Evolutionary conservation across 2,888 invertebrate species (phyloP), one percentile per base, ranked within the genome.

Genomic region (Heliconius cydno): DNA sequence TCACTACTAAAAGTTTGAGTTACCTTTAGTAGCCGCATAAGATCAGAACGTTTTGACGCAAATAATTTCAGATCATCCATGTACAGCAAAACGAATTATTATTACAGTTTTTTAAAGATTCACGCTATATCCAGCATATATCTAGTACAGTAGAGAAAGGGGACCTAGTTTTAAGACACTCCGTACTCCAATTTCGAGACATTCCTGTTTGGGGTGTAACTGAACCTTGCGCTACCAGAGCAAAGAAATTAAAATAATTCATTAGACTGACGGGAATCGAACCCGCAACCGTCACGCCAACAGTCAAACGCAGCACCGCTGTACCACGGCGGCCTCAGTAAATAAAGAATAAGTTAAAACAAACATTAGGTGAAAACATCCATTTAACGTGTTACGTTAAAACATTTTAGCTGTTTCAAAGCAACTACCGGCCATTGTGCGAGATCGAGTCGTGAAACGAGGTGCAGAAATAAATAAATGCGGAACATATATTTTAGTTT

Each of bases 271-370:
- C 3, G 57, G 57, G n/a, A n/a, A 57, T 57, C 9, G 57, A 57
- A n/a, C 22, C 57, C 22, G 22, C 57, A 7, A 22, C 9, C 15
- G 6, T 46, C 5, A 46, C 46, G 46, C 46, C 6, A 46, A 46
- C 15, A 46, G 15, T 46, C 46, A 52, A 52, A 52, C 52, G 6
- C n/a, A n/a, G 10, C n/a, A n/a, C 3, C 10, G n/a, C 4, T 60
- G n/a, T 10, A 10, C n/a, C n/a, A 60, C 3, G 60, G 10, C n/a
- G n/a, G n/a, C 60, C n/a, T 60, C 10, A 60, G 60, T 60, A 52
- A 52, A 22, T 52, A 52, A 52, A 19, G 52, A 52, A n/a, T 60
- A n/a, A 68, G n/a, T 68, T 70, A 46, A 70, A 70, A 70, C 70
- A 46, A 70, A 46, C 70, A 25, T 41, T 70, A 70, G 3, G 3